A percentile compares a stretch with the other conserved stretches of the same genome.
phyloP scores from a whole-genome alignment of 2,888 invertebrate genomes.

The Ophion obscuratus region DNA sequence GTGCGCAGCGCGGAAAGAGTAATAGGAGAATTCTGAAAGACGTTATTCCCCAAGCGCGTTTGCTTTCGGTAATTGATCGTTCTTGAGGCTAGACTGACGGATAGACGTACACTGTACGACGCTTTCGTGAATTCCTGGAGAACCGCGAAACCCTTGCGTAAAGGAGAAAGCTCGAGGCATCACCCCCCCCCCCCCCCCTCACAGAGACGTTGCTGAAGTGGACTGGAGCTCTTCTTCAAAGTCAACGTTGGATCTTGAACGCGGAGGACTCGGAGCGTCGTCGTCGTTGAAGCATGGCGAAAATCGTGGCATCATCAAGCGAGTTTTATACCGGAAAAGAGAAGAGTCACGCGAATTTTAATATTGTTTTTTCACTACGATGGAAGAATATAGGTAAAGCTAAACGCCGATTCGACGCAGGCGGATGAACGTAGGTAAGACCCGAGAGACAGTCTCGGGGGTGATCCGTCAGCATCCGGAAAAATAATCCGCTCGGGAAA shows the following conservation, averaged over 20 bases:
- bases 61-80: slow-evolving; percentile 24
- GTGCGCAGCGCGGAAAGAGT: background rate
- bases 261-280: slow-evolving; percentile 13
- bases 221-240: slow-evolving; percentile 49
- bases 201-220: slow-evolving; percentile 35
- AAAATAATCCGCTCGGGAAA: slow-evolving; percentile 56
- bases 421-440: slow-evolving; percentile 25
- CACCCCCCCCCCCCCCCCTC: slow-evolving; percentile 34
- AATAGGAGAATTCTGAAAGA: background rate
- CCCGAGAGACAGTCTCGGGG: slow-evolving; percentile 38
- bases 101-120: slow-evolving; percentile 43
- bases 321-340: slow-evolving; percentile 7
- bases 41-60: slow-evolving; percentile 3
- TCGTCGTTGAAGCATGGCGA: slow-evolving; percentile 40
- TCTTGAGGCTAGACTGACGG: slow-evolving; percentile 37
- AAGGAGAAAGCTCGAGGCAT: slow-evolving; percentile 37
- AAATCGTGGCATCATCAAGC: slow-evolving; percentile 41
- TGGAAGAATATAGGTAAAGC: slow-evolving; percentile 9
- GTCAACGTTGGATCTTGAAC: slow-evolving; percentile 47
- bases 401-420: slow-evolving; percentile 13
- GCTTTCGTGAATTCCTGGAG: slow-evolving; percentile 37
- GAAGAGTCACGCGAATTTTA: slow-evolving; percentile 59
- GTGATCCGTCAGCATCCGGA: slow-evolving; percentile 61
- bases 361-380: slow-evolving; percentile 53
- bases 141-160: slow-evolving; percentile 36